A percentile compares a stretch with the other conserved stretches of the same genome.
These are phyloP conservation scores for Kryptolebias marmoratus DNA, from an alignment of 2,113 vertebrate genomes.

Conservation along the genomic window DNA sequence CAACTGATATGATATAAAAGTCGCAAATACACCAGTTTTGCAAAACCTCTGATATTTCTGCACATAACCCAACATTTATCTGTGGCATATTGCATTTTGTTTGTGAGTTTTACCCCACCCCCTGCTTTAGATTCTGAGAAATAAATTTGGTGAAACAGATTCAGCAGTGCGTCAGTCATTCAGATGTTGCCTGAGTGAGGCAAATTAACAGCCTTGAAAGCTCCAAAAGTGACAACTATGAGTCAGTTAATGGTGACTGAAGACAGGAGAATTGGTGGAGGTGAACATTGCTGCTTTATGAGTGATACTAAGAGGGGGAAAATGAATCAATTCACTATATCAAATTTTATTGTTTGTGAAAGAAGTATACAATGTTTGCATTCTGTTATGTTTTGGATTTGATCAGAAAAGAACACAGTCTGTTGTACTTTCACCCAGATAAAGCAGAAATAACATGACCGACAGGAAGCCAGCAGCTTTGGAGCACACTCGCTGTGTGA, in stretches of 20 bases:
- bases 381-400: neutral
- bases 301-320: neutral
- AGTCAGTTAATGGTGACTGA: constrained; percentile 15
- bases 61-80: constrained; percentile 36
- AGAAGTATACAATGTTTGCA: neutral
- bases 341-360: neutral
- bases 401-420: neutral
- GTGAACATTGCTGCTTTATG: neutral
- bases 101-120: neutral
- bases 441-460: constrained; percentile 51
- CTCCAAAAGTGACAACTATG: constrained; percentile 11
- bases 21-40: constrained; percentile 29
- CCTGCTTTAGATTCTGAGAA: constrained; percentile 27
- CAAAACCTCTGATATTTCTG: constrained; percentile 62
- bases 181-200: constrained; percentile 25
- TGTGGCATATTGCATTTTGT: neutral
- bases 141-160: constrained; percentile 30
- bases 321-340: neutral
- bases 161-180: constrained; percentile 16
- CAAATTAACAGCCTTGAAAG: neutral
- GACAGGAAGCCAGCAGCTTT: constrained; percentile 48
- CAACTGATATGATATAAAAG: constrained; percentile 1
- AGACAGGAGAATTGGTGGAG: fast-evolving
- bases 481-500: neutral
- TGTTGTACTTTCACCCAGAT: constrained; percentile 6